A percentile compares a stretch with the other conserved stretches of the same genome.
These are phyloP conservation scores for Keiferia lycopersicella DNA, from an alignment of 2,888 invertebrate genomes.

Conservation along the genomic window DNA sequence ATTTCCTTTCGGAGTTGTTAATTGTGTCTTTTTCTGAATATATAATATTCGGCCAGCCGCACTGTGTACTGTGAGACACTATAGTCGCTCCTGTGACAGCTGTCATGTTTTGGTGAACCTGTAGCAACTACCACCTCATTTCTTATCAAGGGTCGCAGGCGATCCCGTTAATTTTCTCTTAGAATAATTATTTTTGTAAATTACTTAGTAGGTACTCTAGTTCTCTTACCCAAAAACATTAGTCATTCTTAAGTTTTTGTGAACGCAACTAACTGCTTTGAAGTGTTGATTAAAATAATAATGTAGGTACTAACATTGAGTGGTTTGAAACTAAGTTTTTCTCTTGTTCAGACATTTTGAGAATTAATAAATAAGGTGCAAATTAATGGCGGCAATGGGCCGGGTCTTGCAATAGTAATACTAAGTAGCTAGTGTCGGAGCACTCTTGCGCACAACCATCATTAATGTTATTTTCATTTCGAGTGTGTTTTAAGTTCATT, in stretches of 20 bases:
- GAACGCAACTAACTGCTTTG: constrained; percentile 74
- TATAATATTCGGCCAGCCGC: constrained; percentile 72
- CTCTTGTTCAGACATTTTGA: constrained; percentile 52
- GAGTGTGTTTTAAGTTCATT: constrained; percentile 18
- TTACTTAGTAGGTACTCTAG: constrained; percentile 59
- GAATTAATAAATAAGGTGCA: constrained; percentile 43
- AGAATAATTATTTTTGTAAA: constrained; percentile 69
- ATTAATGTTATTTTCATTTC: constrained; percentile 43
- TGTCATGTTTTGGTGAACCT: constrained; percentile 69
- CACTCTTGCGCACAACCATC: constrained; percentile 62
- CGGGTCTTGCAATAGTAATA: constrained; percentile 74
- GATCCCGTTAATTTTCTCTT: constrained; percentile 75
- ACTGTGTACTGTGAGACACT: constrained; percentile 52
- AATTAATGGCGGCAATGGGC: constrained; percentile 56
- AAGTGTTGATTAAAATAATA: constrained; percentile 64
- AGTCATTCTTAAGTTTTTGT: constrained; percentile 64
- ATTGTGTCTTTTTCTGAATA: constrained; percentile 75
- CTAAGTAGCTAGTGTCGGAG: constrained; percentile 53
- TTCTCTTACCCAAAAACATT: constrained; percentile 59
- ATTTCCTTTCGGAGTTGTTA: constrained; percentile 76
- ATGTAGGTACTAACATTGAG: constrained; percentile 72
- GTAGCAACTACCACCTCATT: constrained; percentile 67
- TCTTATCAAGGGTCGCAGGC: constrained; percentile 75
- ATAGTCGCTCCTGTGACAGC: constrained; percentile 63
- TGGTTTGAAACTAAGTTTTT: constrained; percentile 71